Evolutionary conservation across 2,113 vertebrate genomes (phyloP).

Genomic region (Alethe castanea): DNA sequence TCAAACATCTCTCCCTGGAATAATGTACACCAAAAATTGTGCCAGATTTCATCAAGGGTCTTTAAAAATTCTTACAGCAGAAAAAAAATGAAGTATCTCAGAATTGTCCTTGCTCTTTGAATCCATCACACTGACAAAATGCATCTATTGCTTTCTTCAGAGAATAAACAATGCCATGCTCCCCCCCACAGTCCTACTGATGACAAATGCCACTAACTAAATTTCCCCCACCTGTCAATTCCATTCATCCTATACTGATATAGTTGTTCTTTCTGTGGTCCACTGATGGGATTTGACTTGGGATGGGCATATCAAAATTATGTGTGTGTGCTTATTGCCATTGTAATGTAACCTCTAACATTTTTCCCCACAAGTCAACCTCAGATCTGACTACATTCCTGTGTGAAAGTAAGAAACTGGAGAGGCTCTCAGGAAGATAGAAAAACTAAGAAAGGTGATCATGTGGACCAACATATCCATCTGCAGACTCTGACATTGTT

Average conservation of each 20-base stretch:
- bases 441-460: background rate
- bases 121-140: background rate
- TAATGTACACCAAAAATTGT: background rate
- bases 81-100: background rate
- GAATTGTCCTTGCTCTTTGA: background rate
- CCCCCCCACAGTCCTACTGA: background rate
- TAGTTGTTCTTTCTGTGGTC: background rate
- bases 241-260: background rate
- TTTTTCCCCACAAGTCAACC: background rate
- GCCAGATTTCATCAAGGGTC: background rate
- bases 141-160: background rate
- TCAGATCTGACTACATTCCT: background rate
- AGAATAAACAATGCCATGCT: background rate
- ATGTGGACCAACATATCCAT: background rate
- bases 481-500: background rate
- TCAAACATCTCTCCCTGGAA: background rate
- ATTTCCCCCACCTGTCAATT: background rate
- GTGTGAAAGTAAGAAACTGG: background rate
- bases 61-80: background rate
- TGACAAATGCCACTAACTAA: background rate
- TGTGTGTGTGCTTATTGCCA: rapidly evolving
- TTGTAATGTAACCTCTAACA: background rate
- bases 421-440: background rate
- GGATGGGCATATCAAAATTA: background rate
- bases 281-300: background rate